Conservation (phyloP, 2,888 invertebrate species). For the Nymphalis c-album region DNA sequence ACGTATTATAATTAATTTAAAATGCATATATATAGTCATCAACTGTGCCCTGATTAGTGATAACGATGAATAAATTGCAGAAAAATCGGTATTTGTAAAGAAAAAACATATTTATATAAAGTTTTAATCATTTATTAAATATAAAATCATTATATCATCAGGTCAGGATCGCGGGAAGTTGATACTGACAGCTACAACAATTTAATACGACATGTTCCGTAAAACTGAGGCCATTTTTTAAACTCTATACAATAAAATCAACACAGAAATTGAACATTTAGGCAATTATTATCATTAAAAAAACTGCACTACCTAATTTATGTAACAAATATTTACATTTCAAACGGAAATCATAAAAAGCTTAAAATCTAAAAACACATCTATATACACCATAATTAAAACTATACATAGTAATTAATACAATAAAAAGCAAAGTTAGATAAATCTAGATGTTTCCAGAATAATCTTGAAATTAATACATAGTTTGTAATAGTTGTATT, state of each 20-base stretch:
- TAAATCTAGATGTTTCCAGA: neutral
- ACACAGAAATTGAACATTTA: constrained; percentile 68
- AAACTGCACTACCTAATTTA: constrained; percentile 48
- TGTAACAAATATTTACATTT: constrained; percentile 49
- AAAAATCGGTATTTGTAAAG: constrained; percentile 12
- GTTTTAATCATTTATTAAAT: constrained; percentile 72
- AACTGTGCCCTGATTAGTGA: neutral
- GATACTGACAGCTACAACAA: constrained; percentile 63
- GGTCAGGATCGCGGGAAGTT: constrained; percentile 60
- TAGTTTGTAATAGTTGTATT: constrained; percentile 11
- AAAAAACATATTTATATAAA: constrained; percentile 52
- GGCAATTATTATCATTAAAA: constrained; percentile 45
- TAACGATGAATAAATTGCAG: neutral
- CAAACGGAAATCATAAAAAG: constrained; percentile 64
- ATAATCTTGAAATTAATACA: neutral
- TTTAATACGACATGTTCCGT: constrained; percentile 53
- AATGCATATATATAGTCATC: neutral
- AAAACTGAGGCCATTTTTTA: constrained; percentile 54
- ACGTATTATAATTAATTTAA: too few species aligned
- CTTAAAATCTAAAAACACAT: constrained; percentile 46
- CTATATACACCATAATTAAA: constrained; percentile 48
- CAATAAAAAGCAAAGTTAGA: constrained; percentile 12
- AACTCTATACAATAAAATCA: constrained; percentile 77
- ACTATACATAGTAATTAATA: constrained; percentile 4
- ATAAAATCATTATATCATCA: constrained; percentile 72